Evolutionary conservation across 2,888 invertebrate species (phyloP), one percentile per base, ranked within the genome.

Genomic region (Heteromurus nitidus): DNA sequence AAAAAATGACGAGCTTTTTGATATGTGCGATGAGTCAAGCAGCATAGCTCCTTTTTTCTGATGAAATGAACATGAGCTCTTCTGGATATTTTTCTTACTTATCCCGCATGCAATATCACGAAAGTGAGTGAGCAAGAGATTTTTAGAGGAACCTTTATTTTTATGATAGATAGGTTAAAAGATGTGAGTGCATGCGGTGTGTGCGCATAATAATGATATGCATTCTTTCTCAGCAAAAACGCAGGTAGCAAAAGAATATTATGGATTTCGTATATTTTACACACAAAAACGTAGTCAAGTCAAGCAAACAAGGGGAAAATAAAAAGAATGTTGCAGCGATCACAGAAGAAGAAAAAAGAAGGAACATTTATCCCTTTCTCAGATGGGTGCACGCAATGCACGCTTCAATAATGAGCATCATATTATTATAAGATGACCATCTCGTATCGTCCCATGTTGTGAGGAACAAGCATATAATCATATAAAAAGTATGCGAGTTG

Each of bases 311-410:
- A 18, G 70, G 28, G 24, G 62, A 24, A 73, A 60, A 62, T 9
- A 62, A 47, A 30, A 47, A 26, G 16, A 62, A 60, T n/a, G 53
- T 47, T 44, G 60, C 22, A 53, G 28, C 47, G n/a, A n/a, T n/a
- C 55, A 5, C 30, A 24, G 31, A 31, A 18, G 70, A 44, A 42
- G 62, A 24, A 73, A 60, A 62, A 16, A 62, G 28, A 30, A 47
- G 42, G 16, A 62, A 60, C 76, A 76, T 76, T 76, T 76, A 76
- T 76, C 68, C 76, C 31, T 64, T 69, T 76, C n/a, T n/a, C 76
- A 76, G 31, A 30, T 68, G 76, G 76, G 76, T 76, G 76, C 76
- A 69, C 76, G 69, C 76, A 76, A 60, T 31, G 55, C 70, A 70
- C 55, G 55, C 70, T 70, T 70, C 70, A 53, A 55, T 70, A 55